These are phyloP conservation scores for Lochmaea crataegi DNA, from an alignment of 2,888 invertebrate genomes.

Conservation along the genomic window DNA sequence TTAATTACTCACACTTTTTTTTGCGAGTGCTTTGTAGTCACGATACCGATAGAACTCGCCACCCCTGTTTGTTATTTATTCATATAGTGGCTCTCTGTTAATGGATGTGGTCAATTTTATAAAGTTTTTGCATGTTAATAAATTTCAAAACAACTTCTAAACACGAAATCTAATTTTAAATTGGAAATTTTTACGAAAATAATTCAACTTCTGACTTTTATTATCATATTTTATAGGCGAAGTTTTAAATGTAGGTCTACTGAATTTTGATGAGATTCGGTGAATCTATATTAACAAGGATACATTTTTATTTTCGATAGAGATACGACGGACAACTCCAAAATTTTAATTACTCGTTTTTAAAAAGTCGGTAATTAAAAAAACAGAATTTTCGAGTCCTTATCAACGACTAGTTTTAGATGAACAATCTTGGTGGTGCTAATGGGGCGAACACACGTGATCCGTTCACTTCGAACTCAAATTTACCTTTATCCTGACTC, in stretches of 20 bases:
- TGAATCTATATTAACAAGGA: conserved; percentile 23
- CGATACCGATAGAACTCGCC: not conserved
- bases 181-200: conserved; percentile 44
- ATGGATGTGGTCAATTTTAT: conserved; percentile 44
- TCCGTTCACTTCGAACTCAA: too few relatives aligned
- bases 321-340: not conserved
- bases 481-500: too few relatives aligned
- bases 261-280: conserved; percentile 27
- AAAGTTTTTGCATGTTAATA: conserved; percentile 46
- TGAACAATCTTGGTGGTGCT: too few relatives aligned
- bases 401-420: too few relatives aligned
- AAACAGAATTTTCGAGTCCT: too few relatives aligned
- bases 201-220: conserved; percentile 46
- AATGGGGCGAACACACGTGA: too few relatives aligned
- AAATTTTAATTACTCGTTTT: not conserved
- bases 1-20: not conserved
- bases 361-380: not conserved
- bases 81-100: conserved; percentile 41
- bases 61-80: conserved; percentile 41
- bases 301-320: not conserved
- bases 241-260: conserved; percentile 36
- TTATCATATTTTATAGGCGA: conserved; percentile 47
- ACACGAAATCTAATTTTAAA: conserved; percentile 44
- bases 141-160: conserved; percentile 40
- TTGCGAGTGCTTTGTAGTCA: not conserved